Evolutionary conservation across 2,113 vertebrate species (phyloP), one percentile per base, ranked within the genome.

Genomic region (Gasterosteus nipponicus): DNA sequence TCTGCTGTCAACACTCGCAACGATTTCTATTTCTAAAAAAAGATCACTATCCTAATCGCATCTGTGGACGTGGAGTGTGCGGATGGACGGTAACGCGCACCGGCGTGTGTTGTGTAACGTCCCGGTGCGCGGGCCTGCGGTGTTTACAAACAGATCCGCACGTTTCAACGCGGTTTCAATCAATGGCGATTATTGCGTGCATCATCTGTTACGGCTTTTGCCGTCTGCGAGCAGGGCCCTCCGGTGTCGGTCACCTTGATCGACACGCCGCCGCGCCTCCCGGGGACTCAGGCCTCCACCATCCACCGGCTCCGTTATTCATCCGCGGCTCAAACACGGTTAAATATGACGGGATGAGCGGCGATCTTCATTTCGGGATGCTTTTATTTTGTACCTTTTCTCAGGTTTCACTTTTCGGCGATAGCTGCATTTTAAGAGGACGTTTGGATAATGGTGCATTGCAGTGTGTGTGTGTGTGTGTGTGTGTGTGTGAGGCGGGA

Each of bases 371-470:
- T 51, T 8, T 39, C 3, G 0, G 42, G 46, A 14, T 56, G 19
- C 11, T 1, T 10, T 33, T 44, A n/a, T 71, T 47, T 63, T 33
- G 58, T 2, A 33, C 14, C 14, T 33, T 15, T 53, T 31, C 26
- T 5, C 49, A 14, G 49, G 8, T 57, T 38, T 12, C 19, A 1
- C 0, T 2, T 10, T 2, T 11, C 7, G 31, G 35, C 16, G 22
- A 63, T 39, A 29, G 2, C 22, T 54, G 53, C 10, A 49, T 2
- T 78, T 39, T n/a, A 69, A 78, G 5, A 46, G 54, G 46, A 59
- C 73, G 56, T 42, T 75, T 71, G 76, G 46, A 76, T 83, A 77
- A 78, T 95, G 93, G 90, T 95, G 94, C 94, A 95, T 94, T 95
- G 94, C 94, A 93, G 94, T 92, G 61, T 73, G 53, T 92, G 66